Percentiles rank a stretch among this genome's conserved stretches.
Evolutionary conservation across 1,140 invertebrate genomes (phyloP).

Genomic region (Neotoxoptera formosana): DNA sequence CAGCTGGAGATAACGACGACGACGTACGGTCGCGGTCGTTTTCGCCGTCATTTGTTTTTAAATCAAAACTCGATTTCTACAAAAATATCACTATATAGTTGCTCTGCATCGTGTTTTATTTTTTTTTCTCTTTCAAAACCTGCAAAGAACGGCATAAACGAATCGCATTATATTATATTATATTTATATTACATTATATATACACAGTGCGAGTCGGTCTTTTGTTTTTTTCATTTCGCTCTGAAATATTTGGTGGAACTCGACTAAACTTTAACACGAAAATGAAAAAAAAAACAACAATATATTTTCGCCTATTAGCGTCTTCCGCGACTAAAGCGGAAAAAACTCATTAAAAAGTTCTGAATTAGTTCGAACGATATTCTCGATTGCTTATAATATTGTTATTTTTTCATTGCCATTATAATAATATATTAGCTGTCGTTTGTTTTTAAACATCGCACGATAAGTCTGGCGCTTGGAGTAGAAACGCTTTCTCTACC

Average conservation of each 20-base stretch:
- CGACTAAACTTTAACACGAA: neutral
- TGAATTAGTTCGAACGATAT: conserved; percentile 17
- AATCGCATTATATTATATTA: neutral
- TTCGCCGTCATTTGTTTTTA: neutral
- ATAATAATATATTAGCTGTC: neutral
- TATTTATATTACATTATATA: neutral
- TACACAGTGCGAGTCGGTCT: neutral
- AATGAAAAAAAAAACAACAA: conserved; percentile 6
- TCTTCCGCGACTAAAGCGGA: neutral
- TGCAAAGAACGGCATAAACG: neutral
- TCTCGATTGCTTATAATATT: neutral
- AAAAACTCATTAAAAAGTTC: conserved; percentile 39
- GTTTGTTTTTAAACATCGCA: conserved; percentile 2
- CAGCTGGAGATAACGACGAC: neutral
- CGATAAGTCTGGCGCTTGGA: neutral
- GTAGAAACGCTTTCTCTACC: neutral
- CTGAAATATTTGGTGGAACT: neutral
- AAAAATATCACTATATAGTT: neutral
- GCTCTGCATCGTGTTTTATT: neutral
- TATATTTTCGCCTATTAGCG: conserved; percentile 6
- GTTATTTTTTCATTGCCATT: neutral
- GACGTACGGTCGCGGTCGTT: neutral
- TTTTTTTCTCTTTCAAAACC: neutral
- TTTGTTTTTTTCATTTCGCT: neutral
- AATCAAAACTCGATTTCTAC: neutral